These are phyloP conservation scores for Acromyrmex heyeri DNA, from an alignment of 1,140 invertebrate genomes.

Conservation along the genomic window DNA sequence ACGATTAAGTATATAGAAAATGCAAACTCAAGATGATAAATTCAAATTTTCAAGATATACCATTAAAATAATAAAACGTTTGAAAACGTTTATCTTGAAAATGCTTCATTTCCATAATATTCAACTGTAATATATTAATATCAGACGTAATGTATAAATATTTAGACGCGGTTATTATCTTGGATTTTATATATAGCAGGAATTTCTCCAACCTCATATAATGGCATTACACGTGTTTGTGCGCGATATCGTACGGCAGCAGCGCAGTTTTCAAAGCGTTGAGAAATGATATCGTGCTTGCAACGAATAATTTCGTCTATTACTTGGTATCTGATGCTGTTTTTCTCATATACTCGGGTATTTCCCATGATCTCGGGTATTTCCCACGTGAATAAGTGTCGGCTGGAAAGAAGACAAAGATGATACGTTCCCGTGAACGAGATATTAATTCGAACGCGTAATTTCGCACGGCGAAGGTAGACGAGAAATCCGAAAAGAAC, in stretches of 20 bases:
- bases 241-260: slow-evolving; percentile 3
- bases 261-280: background rate
- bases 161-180: background rate
- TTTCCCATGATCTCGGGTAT: slow-evolving; percentile 11
- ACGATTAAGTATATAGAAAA: no score
- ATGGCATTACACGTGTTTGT: background rate
- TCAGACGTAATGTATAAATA: no score
- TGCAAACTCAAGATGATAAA: background rate
- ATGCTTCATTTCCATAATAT: background rate
- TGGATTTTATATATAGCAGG: background rate
- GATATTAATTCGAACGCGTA: slow-evolving; percentile 37
- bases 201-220: background rate
- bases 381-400: background rate
- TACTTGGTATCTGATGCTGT: slow-evolving; percentile 23
- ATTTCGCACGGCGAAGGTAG: slow-evolving; percentile 8
- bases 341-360: background rate
- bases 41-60: slow-evolving; percentile 3
- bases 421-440: slow-evolving; percentile 22
- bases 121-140: background rate
- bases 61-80: background rate
- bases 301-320: slow-evolving; percentile 9
- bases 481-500: background rate
- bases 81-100: background rate
- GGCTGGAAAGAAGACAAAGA: slow-evolving; percentile 6
- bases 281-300: background rate